These are phyloP conservation scores for Cuniculus paca DNA, from an alignment of 2,797 vertebrate genomes.

Conservation along the genomic window DNA sequence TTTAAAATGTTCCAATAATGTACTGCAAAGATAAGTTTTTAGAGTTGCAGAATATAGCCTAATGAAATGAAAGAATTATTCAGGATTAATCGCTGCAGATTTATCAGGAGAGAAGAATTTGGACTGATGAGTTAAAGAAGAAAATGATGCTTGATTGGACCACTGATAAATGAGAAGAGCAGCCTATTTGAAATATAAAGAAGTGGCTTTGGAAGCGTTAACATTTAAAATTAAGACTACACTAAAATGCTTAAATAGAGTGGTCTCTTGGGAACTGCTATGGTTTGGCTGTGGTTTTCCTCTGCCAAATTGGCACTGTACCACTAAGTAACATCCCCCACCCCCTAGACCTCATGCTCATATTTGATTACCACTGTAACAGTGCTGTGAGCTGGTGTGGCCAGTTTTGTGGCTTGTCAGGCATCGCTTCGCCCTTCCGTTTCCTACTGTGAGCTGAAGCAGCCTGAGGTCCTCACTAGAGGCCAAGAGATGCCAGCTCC, in stretches of 20 bases:
- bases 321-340: not conserved
- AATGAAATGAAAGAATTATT: constrained; percentile 4
- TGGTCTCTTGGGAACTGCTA: not conserved
- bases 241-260: not conserved
- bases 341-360: not conserved
- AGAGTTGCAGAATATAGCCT: not conserved
- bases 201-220: constrained; percentile 4
- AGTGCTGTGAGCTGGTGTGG: too few relatives aligned
- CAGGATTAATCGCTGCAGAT: not conserved
- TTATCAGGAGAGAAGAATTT: not conserved
- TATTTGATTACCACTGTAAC: not conserved
- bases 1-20: not conserved
- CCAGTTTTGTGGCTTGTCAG: too few relatives aligned
- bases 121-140: not conserved
- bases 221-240: constrained; percentile 21
- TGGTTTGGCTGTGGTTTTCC: not conserved
- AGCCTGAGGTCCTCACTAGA: too few relatives aligned
- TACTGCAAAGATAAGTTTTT: not conserved
- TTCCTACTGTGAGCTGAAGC: not conserved
- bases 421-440: not conserved
- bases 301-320: not conserved
- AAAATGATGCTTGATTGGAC: not conserved
- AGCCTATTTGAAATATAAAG: not conserved
- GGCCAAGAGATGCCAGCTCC: not conserved
- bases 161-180: not conserved